Evolutionary conservation across 2,113 vertebrate species (phyloP).

Genomic region (Anoplopoma fimbria): DNA sequence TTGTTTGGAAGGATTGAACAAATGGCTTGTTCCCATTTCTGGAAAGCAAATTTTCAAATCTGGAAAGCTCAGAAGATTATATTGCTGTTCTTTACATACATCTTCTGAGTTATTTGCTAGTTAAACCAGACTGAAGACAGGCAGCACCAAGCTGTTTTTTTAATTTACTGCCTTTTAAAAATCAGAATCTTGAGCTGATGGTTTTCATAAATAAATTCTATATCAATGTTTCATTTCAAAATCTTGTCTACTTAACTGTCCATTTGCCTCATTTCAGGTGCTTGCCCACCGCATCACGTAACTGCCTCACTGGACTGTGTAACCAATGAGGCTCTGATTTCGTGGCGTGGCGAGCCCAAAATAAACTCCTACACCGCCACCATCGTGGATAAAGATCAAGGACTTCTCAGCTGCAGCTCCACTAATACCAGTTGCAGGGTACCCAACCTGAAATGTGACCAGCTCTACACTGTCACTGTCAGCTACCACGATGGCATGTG

Average conservation of each 20-base stretch:
- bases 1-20: background rate
- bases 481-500: slow-evolving; percentile 71
- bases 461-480: slow-evolving; percentile 73
- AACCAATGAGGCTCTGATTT: slow-evolving; percentile 75
- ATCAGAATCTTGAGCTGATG: background rate
- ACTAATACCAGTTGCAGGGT: slow-evolving; percentile 71
- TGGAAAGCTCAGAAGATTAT: background rate
- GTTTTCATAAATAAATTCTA: background rate
- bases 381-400: slow-evolving; percentile 58
- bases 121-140: background rate
- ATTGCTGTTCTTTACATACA: background rate
- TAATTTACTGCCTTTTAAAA: background rate
- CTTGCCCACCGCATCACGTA: slow-evolving; percentile 76
- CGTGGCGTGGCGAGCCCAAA: slow-evolving; percentile 64
- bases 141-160: background rate
- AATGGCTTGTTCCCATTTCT: background rate
- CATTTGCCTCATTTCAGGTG: slow-evolving; percentile 61
- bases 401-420: slow-evolving; percentile 80
- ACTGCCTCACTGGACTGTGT: slow-evolving; percentile 75
- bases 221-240: background rate
- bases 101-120: background rate
- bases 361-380: slow-evolving; percentile 76
- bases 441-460: slow-evolving; percentile 73
- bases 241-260: background rate
- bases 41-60: background rate